These are phyloP conservation scores for Parapristionchus giblindavisi DNA, from an alignment of 2,888 invertebrate species.

Conservation along the genomic window DNA sequence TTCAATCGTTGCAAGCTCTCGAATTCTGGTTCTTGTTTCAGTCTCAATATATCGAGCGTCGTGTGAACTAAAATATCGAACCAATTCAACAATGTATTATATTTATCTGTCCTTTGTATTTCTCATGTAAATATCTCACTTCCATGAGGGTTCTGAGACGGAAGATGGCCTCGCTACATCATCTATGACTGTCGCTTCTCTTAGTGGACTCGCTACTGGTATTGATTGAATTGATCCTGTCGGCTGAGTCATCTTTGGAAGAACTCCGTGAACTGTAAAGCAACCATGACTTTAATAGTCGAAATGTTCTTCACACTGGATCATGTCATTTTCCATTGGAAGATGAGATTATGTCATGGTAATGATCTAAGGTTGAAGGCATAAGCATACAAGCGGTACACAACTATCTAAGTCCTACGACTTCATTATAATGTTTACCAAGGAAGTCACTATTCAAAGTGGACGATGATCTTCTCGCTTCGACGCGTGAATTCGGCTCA, in stretches of 20 bases:
- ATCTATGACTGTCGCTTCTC: constrained; percentile 42
- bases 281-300: not conserved
- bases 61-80: not conserved
- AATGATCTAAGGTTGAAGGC: not conserved
- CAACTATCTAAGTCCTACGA: too few relatives aligned
- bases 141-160: not conserved
- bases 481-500: constrained; percentile 46
- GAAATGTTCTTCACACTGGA: not conserved
- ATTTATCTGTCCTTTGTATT: not conserved
- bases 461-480: constrained; percentile 20
- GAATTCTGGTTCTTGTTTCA: constrained; percentile 15
- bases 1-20: constrained; percentile 31
- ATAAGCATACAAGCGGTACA: not conserved
- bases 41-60: not conserved
- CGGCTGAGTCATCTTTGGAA: constrained; percentile 22
- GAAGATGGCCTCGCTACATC: constrained; percentile 42
- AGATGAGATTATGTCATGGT: too few relatives aligned
- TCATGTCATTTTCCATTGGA: not conserved
- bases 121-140: not conserved
- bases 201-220: constrained; percentile 15
- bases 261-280: constrained; percentile 4
- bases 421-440: not conserved
- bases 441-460: constrained; percentile 13
- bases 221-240: constrained; percentile 44
- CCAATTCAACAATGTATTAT: not conserved